Evolutionary conservation across 1,140 invertebrate genomes (phyloP).

Genomic region (Ganaspis sp.): DNA sequence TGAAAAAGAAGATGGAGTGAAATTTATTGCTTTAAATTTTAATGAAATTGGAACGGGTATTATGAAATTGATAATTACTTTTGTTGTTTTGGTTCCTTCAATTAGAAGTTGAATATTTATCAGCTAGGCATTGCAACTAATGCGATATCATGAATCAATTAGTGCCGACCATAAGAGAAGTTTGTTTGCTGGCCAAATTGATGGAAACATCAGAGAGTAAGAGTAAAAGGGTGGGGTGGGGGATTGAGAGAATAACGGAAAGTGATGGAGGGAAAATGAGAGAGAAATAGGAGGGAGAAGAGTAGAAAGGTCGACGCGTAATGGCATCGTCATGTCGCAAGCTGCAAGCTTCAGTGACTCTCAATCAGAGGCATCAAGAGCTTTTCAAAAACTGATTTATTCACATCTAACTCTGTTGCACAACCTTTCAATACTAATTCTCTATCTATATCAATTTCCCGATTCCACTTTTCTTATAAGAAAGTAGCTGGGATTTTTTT

Average conservation of each 20-base stretch:
- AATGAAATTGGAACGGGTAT: background rate
- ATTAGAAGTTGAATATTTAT: slow-evolving; percentile 24
- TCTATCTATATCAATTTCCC: background rate
- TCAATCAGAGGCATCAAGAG: slow-evolving; percentile 52
- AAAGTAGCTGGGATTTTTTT: background rate
- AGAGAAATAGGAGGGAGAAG: slow-evolving; percentile 29
- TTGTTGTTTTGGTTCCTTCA: background rate
- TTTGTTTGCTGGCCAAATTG: slow-evolving; percentile 17
- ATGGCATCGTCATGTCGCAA: slow-evolving; percentile 56
- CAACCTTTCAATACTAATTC: slow-evolving; percentile 19
- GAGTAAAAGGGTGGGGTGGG: background rate
- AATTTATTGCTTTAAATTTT: background rate
- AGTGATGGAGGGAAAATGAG: slow-evolving; percentile 35
- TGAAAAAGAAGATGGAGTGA: too few relatives aligned
- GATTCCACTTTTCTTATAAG: background rate
- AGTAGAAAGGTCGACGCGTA: slow-evolving; percentile 41
- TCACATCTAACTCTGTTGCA: slow-evolving; percentile 8
- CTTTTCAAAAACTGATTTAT: slow-evolving; percentile 32
- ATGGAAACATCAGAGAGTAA: slow-evolving; percentile 44
- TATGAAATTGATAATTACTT: background rate
- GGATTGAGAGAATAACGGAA: slow-evolving; percentile 32
- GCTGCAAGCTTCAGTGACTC: slow-evolving; percentile 67
- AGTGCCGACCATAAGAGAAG: slow-evolving; percentile 1
- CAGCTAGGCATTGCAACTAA: slow-evolving; percentile 30
- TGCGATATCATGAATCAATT: slow-evolving; percentile 34